Evolutionary conservation across 1,140 invertebrate genomes (phyloP).

Genomic region (Pseudomyrmex concolor): DNA sequence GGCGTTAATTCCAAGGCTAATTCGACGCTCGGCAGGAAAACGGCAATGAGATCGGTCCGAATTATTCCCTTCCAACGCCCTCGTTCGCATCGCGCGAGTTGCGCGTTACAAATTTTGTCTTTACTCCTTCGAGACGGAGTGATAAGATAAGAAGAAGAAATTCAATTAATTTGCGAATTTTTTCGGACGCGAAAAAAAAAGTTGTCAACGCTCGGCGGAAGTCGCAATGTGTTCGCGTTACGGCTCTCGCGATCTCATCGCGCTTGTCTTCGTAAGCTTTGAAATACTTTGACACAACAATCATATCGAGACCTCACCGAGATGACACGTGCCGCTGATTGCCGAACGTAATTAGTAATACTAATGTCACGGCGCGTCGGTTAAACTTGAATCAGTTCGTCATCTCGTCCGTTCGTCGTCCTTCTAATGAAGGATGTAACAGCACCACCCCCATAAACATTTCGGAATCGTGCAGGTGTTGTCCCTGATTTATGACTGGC

Average conservation of each 20-base stretch:
- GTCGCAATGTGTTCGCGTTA: too few relatives aligned
- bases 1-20: constrained; percentile 72
- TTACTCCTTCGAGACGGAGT: constrained; percentile 23
- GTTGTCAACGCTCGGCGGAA: neutral
- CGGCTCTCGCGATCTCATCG: too few relatives aligned
- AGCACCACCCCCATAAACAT: constrained; percentile 83
- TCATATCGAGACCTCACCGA: neutral
- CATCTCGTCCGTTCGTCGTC: constrained; percentile 69
- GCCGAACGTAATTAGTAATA: constrained; percentile 61
- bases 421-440: constrained; percentile 78
- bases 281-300: neutral
- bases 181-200: constrained; percentile 26
- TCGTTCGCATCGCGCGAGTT: constrained; percentile 50
- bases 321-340: constrained; percentile 41
- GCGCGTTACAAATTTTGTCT: constrained; percentile 26
- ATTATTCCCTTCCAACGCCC: constrained; percentile 53
- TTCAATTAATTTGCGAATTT: constrained; percentile 29
- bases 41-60: constrained; percentile 71
- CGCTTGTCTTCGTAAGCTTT: too few relatives aligned
- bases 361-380: constrained; percentile 63
- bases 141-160: constrained; percentile 34
- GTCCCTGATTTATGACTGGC: constrained; percentile 84
- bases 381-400: constrained; percentile 83
- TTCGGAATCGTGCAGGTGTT: constrained; percentile 83
- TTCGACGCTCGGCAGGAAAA: constrained; percentile 69